Percentiles rank a stretch among this genome's conserved stretches.
These are phyloP conservation scores for Pelodiscus sinensis DNA, from an alignment of 2,113 vertebrate species.

Conservation along the genomic window DNA sequence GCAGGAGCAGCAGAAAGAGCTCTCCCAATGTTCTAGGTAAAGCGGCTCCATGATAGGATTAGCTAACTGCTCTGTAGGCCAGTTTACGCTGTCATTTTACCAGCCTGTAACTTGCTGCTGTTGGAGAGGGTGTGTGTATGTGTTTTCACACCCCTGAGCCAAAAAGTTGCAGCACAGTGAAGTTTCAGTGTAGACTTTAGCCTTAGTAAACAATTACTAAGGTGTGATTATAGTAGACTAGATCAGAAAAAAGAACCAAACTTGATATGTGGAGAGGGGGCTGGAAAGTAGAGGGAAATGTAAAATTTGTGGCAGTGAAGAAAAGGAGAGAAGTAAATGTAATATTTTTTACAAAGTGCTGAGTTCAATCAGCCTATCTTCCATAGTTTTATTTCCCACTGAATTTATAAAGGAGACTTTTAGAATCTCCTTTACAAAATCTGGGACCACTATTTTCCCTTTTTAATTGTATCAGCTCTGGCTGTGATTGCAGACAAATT, in stretches of 20 bases:
- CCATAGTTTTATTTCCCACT: not conserved
- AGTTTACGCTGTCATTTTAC: too few species aligned
- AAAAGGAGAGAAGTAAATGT: rapidly evolving
- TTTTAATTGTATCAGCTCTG: not conserved
- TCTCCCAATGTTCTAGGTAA: too few species aligned
- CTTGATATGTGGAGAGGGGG: not conserved
- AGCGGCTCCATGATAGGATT: too few species aligned
- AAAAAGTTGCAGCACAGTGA: too few species aligned
- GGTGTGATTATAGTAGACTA: not conserved
- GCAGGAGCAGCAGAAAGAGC: too few species aligned
- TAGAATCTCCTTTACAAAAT: not conserved
- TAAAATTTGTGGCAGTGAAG: not conserved
- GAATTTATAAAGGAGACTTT: not conserved
- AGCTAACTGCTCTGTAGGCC: not conserved
- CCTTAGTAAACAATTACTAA: too few species aligned
- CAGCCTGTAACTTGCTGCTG: too few species aligned
- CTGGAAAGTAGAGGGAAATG: not conserved
- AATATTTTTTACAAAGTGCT: not conserved
- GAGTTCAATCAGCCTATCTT: not conserved
- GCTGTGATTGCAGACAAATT: not conserved
- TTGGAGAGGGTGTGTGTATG: too few species aligned
- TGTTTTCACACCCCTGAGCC: too few species aligned
- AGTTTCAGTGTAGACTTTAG: too few species aligned
- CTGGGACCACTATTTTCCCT: not conserved
- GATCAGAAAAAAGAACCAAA: not conserved